Evolutionary conservation across 2,797 vertebrate species (phyloP), one percentile per base, ranked within the genome.

Genomic region (Diglossa cyanea): DNA sequence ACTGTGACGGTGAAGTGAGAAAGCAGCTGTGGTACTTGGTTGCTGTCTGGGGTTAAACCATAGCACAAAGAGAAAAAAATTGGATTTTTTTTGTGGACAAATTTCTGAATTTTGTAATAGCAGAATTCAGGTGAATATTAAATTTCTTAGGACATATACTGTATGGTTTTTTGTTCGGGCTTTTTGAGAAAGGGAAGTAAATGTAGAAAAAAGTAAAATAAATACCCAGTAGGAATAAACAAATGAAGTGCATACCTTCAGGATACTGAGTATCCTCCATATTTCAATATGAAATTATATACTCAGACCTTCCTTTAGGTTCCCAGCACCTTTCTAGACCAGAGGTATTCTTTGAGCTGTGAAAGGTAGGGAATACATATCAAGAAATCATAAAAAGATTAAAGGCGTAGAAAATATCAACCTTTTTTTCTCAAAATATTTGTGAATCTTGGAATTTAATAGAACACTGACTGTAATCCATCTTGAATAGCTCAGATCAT

Each of bases 401-500:
- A 67, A 66, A 68, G 24, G 1, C 8, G n/a, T n/a, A 60, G 26
- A 90, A 90, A 75, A 39, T 26, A 84, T 13, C 3, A 35, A 71
- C 30, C 2, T 12, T 74, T 60, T 58, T 5, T 53, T 60, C 20
- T 76, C 17, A 80, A 91, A 93, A 13, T 74, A 30, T 58, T 73
- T 76, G 5, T 50, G 6, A 71, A 25, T 51, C 50, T 61, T 68
- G 44, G 63, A 68, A 79, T 77, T 39, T 70, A 85, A 35, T 9
- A 48, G 20, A 94, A 57, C 9, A 40, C 8, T 39, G 25, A 13
- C 20, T 40, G 19, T 14, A 62, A 87, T 40, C 28, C 28, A n/a
- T 37, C 82, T 77, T 71, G 23, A 68, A 54, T 13, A 58, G 8
- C 17, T 74, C 1, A 1, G 1, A 16, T 26, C 1, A 0, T 45